Conservation (phyloP, 2,888 invertebrate genomes). For the Orthosia cruda region DNA sequence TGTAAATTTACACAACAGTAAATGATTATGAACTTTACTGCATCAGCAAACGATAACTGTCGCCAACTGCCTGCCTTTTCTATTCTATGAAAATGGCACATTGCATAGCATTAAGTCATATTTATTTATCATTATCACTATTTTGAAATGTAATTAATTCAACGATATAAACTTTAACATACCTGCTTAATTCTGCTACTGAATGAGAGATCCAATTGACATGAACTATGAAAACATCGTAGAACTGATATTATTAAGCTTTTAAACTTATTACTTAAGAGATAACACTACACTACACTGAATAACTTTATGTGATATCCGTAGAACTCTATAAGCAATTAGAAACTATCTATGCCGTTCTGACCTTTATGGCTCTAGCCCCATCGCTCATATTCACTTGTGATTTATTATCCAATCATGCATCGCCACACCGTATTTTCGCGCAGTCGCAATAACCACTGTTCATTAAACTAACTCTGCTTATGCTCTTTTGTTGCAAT, state of each 20-base stretch:
- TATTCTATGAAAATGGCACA: no score
- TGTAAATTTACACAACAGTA: conserved; percentile 36
- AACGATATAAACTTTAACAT: conserved; percentile 8
- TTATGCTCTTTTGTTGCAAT: conserved; percentile 14
- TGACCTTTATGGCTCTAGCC: conserved; percentile 32
- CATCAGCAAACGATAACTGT: conserved; percentile 9
- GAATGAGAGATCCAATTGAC: neutral
- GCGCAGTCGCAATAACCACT: conserved; percentile 51
- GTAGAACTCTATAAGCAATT: conserved; percentile 14
- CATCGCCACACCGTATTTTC: conserved; percentile 55
- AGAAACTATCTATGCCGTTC: conserved; percentile 22
- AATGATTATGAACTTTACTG: conserved; percentile 25
- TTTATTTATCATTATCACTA: neutral
- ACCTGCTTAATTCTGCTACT: conserved; percentile 11
- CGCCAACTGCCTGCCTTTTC: conserved; percentile 6
- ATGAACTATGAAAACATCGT: neutral
- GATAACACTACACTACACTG: conserved; percentile 46
- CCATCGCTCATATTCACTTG: conserved; percentile 48
- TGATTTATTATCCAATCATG: conserved; percentile 47
- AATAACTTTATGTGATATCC: conserved; percentile 42
- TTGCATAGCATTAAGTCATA: no score
- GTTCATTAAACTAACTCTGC: conserved; percentile 31
- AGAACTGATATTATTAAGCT: neutral
- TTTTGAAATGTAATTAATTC: neutral
- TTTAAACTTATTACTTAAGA: conserved; percentile 43